These are phyloP conservation scores for Callionymus lyra DNA, from an alignment of 2,113 vertebrate species.

Conservation along the genomic window DNA sequence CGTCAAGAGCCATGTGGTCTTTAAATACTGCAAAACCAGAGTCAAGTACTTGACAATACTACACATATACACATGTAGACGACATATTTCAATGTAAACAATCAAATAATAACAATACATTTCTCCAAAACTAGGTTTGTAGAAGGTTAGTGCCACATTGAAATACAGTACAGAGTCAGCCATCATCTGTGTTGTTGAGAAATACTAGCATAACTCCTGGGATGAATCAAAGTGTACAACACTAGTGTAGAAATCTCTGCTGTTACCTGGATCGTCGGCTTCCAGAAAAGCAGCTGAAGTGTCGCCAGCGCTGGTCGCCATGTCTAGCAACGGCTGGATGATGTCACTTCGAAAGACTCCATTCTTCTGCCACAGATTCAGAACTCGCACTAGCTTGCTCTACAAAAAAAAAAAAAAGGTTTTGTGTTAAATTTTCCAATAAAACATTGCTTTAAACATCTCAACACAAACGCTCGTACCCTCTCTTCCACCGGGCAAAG, in stretches of 20 bases:
- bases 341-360: constrained; percentile 97
- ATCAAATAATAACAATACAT: no score
- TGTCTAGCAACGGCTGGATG: constrained; percentile 94
- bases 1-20: no score
- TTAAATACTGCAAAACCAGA: no score
- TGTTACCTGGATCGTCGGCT: constrained; percentile 62
- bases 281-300: constrained; percentile 50
- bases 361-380: constrained; percentile 99
- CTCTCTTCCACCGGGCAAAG: constrained; percentile 93
- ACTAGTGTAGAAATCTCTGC: no score
- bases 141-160: no score
- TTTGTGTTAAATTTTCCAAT: background rate
- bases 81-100: no score
- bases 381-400: constrained; percentile 96
- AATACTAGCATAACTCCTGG: background rate
- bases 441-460: background rate
- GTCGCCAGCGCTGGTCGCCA: constrained; percentile 79
- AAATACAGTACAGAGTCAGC: background rate
- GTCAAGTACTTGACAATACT: no score
- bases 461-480: constrained; percentile 65
- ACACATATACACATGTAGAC: no score
- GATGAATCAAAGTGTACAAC: no score
- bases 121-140: no score
- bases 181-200: background rate
- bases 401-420: constrained; percentile 33